phyloP scores from a whole-genome alignment of 2,113 vertebrate genomes.

The Zapornia atra region DNA sequence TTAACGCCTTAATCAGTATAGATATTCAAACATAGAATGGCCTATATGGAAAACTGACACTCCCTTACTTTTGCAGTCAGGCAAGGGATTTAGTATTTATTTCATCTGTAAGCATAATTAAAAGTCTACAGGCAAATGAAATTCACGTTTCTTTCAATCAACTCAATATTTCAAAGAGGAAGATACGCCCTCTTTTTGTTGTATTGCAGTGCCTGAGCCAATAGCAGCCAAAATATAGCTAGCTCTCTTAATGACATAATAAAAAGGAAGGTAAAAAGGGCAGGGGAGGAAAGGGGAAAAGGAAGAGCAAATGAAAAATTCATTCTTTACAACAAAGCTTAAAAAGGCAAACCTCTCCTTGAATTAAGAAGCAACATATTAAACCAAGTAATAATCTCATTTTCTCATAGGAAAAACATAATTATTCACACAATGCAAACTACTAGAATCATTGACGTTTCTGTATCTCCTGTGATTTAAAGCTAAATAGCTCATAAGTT shows the following conservation, averaged over 20 bases:
- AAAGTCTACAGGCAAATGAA: background rate
- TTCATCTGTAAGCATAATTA: background rate
- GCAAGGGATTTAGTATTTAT: background rate
- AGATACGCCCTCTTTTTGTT: background rate
- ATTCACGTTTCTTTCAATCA: background rate
- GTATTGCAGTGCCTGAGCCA: background rate
- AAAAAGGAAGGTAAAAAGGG: background rate
- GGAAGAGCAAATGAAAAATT: background rate
- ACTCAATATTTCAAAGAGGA: background rate
- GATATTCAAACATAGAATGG: background rate
- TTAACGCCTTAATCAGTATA: constrained; percentile 3
- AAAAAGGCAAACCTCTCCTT: background rate
- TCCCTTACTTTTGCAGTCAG: background rate
- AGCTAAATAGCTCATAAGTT: background rate
- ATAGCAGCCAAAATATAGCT: background rate
- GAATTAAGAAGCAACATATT: background rate
- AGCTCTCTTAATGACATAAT: background rate
- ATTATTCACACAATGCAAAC: background rate
- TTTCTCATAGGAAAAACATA: background rate
- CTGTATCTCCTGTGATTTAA: background rate
- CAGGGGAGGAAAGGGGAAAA: rapidly evolving
- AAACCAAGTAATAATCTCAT: background rate
- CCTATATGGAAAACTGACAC: background rate
- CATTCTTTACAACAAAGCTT: background rate
- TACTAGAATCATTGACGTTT: background rate